These are phyloP conservation scores for Zaprionus camerounensis DNA, from an alignment of 1,140 invertebrate species.

Conservation along the genomic window DNA sequence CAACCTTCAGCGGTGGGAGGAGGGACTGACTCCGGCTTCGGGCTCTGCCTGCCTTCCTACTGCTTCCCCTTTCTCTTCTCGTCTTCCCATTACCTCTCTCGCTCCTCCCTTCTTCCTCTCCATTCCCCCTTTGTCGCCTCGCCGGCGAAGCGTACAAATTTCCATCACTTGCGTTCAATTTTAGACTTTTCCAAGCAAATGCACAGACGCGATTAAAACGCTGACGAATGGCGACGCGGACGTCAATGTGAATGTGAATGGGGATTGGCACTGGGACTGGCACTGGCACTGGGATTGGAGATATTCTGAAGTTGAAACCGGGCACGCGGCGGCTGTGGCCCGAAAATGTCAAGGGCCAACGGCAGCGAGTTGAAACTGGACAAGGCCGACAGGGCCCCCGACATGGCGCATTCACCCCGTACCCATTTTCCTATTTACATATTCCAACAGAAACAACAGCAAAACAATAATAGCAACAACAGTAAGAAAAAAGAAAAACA, in stretches of 20 bases:
- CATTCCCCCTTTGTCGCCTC: constrained; percentile 16
- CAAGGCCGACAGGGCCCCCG: constrained; percentile 30
- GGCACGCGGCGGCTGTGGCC: background rate
- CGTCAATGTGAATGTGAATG: constrained; percentile 4
- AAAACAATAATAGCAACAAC: background rate
- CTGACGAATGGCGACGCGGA: constrained; percentile 64
- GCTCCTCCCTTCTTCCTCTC: background rate
- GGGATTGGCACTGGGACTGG: background rate
- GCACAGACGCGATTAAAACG: constrained; percentile 82
- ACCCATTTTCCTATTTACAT: constrained; percentile 57
- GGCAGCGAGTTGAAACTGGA: constrained; percentile 34
- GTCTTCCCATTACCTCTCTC: too few relatives aligned
- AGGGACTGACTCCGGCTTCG: background rate
- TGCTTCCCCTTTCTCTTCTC: background rate
- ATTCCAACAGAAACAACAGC: constrained; percentile 26
- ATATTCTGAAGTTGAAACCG: constrained; percentile 1
- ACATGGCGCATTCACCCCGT: constrained; percentile 10
- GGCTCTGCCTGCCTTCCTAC: background rate
- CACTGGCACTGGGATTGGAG: background rate
- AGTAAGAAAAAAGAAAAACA: background rate
- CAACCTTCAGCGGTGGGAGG: constrained; percentile 38
- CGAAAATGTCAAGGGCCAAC: constrained; percentile 72
- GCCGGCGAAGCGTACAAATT: constrained; percentile 79
- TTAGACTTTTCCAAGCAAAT: constrained; percentile 83
- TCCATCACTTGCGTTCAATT: constrained; percentile 82